phyloP scores from a whole-genome alignment of 1,140 invertebrate genomes.

The Heterodera schachtii region DNA sequence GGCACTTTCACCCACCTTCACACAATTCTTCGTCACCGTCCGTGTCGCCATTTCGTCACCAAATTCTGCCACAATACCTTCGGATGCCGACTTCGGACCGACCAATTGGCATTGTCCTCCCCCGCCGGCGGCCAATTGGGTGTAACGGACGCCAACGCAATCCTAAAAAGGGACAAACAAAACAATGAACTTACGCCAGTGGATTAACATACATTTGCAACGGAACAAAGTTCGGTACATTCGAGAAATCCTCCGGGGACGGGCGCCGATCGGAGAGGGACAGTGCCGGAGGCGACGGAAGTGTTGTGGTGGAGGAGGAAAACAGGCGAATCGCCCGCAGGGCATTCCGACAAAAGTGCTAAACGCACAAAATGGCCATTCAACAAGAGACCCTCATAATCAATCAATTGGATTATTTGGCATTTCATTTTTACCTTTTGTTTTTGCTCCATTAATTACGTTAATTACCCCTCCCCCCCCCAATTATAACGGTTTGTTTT shows the following conservation, averaged over 20 bases:
- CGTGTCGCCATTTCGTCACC: constrained; percentile 33
- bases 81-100: neutral
- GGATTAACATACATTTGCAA: constrained; percentile 44
- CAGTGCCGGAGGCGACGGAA: constrained; percentile 33
- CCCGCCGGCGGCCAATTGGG: neutral
- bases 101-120: constrained; percentile 46
- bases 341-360: constrained; percentile 46
- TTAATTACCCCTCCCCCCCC: neutral
- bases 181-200: neutral
- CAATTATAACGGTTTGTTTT: neutral
- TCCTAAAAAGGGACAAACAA: constrained; percentile 47
- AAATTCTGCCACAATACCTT: neutral
- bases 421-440: neutral
- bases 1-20: constrained; percentile 43
- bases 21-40: constrained; percentile 51
- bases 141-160: constrained; percentile 53
- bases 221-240: constrained; percentile 60
- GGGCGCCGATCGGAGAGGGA: constrained; percentile 51
- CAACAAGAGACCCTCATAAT: no score
- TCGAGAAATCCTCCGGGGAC: constrained; percentile 50
- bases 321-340: constrained; percentile 43
- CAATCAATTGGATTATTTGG: no score
- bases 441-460: neutral
- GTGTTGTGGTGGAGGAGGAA: constrained; percentile 65
- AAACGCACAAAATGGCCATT: constrained; percentile 8